Conservation (phyloP, 2,888 invertebrate genomes). For the Melangyna quadrimaculata region DNA sequence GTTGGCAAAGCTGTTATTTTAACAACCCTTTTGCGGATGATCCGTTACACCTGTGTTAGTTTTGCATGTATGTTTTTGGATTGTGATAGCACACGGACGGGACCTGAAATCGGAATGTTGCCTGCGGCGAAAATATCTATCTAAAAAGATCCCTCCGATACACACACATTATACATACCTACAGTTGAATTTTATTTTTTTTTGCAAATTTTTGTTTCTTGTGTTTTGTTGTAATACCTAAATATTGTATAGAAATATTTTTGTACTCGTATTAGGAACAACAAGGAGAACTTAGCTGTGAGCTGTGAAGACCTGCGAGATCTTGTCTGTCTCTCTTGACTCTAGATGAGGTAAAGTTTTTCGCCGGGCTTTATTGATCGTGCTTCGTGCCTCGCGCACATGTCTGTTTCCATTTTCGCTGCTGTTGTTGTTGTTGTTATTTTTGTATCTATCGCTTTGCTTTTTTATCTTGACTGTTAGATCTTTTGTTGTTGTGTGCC, state of each 20-base stretch:
- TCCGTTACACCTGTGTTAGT: conserved; percentile 69
- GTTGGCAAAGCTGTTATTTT: conserved; percentile 6
- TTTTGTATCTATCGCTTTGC: conserved; percentile 7
- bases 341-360: background rate
- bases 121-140: conserved; percentile 52
- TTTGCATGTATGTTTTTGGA: conserved; percentile 23
- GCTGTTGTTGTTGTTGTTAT: background rate
- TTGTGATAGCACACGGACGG: background rate
- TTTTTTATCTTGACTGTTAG: conserved; percentile 15
- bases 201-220: conserved; percentile 43
- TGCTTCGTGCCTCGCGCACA: conserved; percentile 52
- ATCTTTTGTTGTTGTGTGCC: conserved; percentile 54
- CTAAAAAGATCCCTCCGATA: conserved; percentile 52
- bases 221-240: background rate
- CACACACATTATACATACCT: background rate
- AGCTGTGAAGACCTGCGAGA: background rate
- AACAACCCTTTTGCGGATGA: conserved; percentile 64
- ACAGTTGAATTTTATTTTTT: conserved; percentile 57
- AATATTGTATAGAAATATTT: background rate
- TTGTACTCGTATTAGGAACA: conserved; percentile 2
- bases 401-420: conserved; percentile 49
- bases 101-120: conserved; percentile 31
- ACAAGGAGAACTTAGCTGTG: conserved; percentile 3
- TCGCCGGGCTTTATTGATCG: conserved; percentile 30
- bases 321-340: conserved; percentile 8